phyloP scores from a whole-genome alignment of 1,140 invertebrate genomes.

The Patella vulgata region DNA sequence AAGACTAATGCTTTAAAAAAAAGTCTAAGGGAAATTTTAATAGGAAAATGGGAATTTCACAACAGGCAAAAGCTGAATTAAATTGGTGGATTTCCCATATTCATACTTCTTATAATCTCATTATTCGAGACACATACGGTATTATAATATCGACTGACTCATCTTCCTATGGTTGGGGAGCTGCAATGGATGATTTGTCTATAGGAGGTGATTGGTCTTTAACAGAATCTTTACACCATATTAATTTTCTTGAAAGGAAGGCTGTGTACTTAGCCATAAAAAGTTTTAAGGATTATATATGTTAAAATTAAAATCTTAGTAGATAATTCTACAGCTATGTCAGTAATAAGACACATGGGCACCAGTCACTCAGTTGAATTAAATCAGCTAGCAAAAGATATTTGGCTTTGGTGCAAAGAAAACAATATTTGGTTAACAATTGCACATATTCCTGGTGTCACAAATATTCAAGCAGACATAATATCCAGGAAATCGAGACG shows the following conservation, averaged over 20 bases:
- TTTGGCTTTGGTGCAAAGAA: conserved; percentile 22
- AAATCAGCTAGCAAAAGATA: neutral
- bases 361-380: too few species aligned
- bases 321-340: too few species aligned
- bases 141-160: neutral
- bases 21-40: too few species aligned
- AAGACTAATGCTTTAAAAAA: conserved; percentile 28
- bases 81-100: conserved; percentile 6
- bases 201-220: too few species aligned
- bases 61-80: neutral
- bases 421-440: conserved; percentile 25
- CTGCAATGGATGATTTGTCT: too few species aligned
- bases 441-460: conserved; percentile 17
- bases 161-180: neutral
- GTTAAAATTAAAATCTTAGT: too few species aligned
- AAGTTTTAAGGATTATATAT: too few species aligned
- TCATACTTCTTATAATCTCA: neutral
- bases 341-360: too few species aligned
- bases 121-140: neutral
- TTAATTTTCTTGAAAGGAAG: too few species aligned
- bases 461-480: conserved; percentile 21
- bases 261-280: too few species aligned
- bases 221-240: too few species aligned
- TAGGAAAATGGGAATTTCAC: neutral
- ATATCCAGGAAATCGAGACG: conserved; percentile 15